A percentile compares a stretch with the other conserved stretches of the same genome.
These are phyloP conservation scores for Cistogaster globosa DNA, from an alignment of 2,888 invertebrate genomes.

Conservation along the genomic window DNA sequence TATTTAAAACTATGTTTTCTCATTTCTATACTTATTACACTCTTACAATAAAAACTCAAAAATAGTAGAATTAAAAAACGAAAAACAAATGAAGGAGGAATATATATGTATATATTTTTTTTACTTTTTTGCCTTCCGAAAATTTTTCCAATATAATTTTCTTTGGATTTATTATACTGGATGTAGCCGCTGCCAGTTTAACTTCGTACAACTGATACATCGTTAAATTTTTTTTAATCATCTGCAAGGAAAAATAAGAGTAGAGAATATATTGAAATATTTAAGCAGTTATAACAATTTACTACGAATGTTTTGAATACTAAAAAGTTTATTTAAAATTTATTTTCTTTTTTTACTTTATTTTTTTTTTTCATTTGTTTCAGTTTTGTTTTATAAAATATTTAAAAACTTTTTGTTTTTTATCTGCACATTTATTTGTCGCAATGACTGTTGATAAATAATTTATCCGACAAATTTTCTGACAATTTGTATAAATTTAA, in stretches of 20 bases:
- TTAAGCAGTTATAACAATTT: constrained; percentile 3
- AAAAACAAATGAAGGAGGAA: no score
- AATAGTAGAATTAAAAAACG: no score
- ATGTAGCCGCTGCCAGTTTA: constrained; percentile 87
- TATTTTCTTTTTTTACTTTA: constrained; percentile 11
- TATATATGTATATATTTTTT: no score
- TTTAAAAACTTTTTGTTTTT: constrained; percentile 40
- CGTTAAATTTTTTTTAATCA: constrained; percentile 88
- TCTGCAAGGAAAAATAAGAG: constrained; percentile 83
- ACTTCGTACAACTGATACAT: constrained; percentile 88
- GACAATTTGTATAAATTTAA: constrained; percentile 60
- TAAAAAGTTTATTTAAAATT: constrained; percentile 5
- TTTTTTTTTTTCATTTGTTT: constrained; percentile 18
- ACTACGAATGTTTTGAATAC: neutral
- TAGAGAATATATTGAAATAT: constrained; percentile 6
- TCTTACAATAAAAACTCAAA: no score
- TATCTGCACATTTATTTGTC: constrained; percentile 28
- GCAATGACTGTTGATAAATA: constrained; percentile 11
- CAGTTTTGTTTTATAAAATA: constrained; percentile 43
- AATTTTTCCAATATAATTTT: constrained; percentile 86
- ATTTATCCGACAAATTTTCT: constrained; percentile 24
- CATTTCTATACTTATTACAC: no score
- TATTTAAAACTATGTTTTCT: no score
- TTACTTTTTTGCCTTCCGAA: constrained; percentile 85
- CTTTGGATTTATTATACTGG: constrained; percentile 86